phyloP scores from a whole-genome alignment of 2,113 vertebrate genomes.

The Centropus unirufus region DNA sequence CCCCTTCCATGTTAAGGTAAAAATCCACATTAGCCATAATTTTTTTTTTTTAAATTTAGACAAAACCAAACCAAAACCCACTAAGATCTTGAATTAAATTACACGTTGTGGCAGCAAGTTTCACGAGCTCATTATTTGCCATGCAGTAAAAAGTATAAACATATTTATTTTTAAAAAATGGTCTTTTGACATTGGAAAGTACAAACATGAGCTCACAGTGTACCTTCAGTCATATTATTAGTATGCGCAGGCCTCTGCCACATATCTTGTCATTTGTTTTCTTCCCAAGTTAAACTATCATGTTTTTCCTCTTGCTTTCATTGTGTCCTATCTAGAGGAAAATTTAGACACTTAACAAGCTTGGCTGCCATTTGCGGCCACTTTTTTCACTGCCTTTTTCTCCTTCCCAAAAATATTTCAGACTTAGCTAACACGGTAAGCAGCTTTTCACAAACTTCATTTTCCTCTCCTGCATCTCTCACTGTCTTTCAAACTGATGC shows the following conservation, averaged over 20 bases:
- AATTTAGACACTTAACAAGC: not conserved
- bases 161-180: slow-evolving; percentile 28
- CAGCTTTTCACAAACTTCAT: not conserved
- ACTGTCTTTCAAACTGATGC: not conserved
- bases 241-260: not conserved
- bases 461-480: not conserved
- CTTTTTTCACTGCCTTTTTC: not conserved
- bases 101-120: not conserved
- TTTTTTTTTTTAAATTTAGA: not conserved
- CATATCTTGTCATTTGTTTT: not conserved
- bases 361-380: not conserved
- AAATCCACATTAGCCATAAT: not conserved
- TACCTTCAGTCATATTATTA: not conserved
- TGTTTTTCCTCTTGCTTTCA: not conserved
- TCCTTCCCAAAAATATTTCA: not conserved
- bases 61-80: not conserved
- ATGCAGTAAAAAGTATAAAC: not conserved
- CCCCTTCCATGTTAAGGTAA: not conserved
- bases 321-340: not conserved
- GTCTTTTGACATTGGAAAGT: not conserved
- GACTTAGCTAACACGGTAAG: not conserved
- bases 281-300: not conserved
- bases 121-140: not conserved
- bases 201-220: not conserved
- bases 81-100: slow-evolving; percentile 15